Evolutionary conservation across 2,797 vertebrate genomes (phyloP), one percentile per base, ranked within the genome.

Genomic region (Mus spretus): DNA sequence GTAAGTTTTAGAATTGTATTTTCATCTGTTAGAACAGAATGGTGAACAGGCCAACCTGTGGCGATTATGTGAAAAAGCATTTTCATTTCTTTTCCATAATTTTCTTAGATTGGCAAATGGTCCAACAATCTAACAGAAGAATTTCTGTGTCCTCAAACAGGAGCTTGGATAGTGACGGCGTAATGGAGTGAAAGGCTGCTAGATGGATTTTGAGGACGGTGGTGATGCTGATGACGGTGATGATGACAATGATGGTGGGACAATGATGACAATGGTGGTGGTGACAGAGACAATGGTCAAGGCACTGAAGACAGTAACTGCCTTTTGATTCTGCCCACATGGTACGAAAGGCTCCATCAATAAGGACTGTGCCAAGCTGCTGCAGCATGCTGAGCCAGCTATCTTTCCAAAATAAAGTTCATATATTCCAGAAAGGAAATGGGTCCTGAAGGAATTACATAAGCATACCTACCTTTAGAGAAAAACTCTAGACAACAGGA

Each of bases 331-430:
- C 75, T 87, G 13, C 40, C 19, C 26, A 44, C 34, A 94, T 83
- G 53, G n/a, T 11, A 63, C 24, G 89, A 61, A 74, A 2, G 59
- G 34, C 57, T 94, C 88, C 34, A 74, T 94, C 88, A 95, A 40
- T 50, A 91, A 89, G 81, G 90, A 44, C 53, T 28, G 78, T 40
- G 77, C 82, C 81, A 84, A 96, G 55, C 44, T 88, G 82, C 44
- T 50, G 63, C 40, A 74, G 40, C 91, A 44, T 17, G 91, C 88
- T 53, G 79, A 72, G 67, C 81, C 0, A 37, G 61, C 77, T 95
- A 31, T 94, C 13, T 63, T 83, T 61, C 94, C n/a, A 75, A 14
- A 97, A 95, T 55, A 53, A 31, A 89, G 12, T 72, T 94, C 78
- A 84, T 80, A 17, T 81, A 47, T 95, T 88, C 20, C 92, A 88